Evolutionary conservation across 2,888 invertebrate species (phyloP).

Genomic region (Pollenia griseotomentosa): DNA sequence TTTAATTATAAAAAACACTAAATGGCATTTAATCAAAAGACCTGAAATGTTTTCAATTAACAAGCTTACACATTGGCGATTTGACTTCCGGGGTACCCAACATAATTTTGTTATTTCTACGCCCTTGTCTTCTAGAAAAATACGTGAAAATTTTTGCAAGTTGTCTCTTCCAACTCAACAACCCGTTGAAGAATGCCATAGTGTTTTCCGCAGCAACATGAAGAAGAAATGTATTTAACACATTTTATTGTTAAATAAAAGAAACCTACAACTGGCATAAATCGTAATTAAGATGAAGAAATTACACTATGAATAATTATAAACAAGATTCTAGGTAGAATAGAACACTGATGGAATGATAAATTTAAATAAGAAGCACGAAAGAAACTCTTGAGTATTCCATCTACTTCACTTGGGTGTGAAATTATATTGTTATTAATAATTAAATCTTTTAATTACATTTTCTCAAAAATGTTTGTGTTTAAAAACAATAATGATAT

Average conservation of each 20-base stretch:
- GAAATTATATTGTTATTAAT: slow-evolving; percentile 39
- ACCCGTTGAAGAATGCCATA: slow-evolving; percentile 51
- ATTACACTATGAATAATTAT: slow-evolving; percentile 61
- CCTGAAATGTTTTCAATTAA: no score
- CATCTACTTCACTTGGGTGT: slow-evolving; percentile 16
- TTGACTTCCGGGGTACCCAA: no score
- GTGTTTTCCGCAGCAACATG: background rate
- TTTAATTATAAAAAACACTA: no score
- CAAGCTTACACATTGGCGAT: no score
- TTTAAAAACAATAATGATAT: background rate
- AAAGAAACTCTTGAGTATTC: slow-evolving; percentile 43
- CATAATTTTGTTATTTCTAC: background rate
- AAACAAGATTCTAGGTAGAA: background rate
- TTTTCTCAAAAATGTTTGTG: slow-evolving; percentile 2
- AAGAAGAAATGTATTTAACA: slow-evolving; percentile 18
- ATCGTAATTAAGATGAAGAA: slow-evolving; percentile 45
- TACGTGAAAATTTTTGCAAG: slow-evolving; percentile 39
- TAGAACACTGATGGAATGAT: background rate
- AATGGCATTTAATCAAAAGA: no score
- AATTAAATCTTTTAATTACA: slow-evolving; percentile 53
- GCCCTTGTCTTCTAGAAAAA: background rate
- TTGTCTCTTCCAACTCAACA: background rate
- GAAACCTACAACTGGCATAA: slow-evolving; percentile 56
- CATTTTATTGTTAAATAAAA: slow-evolving; percentile 24
- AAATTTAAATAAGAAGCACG: background rate